Conservation (phyloP, 2,888 invertebrate genomes). For the Sinhomidia bicolor region DNA sequence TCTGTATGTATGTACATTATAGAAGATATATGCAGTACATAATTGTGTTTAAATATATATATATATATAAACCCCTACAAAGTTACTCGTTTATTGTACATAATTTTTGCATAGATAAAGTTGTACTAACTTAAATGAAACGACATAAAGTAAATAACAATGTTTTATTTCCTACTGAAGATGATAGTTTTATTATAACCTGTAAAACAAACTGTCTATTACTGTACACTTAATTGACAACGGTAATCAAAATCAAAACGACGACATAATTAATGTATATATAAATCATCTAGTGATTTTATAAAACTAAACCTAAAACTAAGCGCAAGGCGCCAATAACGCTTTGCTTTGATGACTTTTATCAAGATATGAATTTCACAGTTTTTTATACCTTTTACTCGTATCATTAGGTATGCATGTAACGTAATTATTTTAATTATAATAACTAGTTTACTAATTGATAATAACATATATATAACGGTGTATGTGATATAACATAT, state of each 20-base stretch:
- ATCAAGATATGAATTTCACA: slow-evolving; percentile 69
- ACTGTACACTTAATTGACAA: slow-evolving; percentile 35
- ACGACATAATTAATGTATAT: background rate
- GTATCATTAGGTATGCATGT: slow-evolving; percentile 18
- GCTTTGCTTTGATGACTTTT: slow-evolving; percentile 47
- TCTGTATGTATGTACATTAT: background rate
- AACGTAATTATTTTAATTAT: background rate
- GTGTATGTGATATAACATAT: slow-evolving; percentile 16
- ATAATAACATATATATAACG: slow-evolving; percentile 5
- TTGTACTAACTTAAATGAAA: slow-evolving; percentile 64
- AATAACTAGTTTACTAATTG: background rate
- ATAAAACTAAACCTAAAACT: background rate
- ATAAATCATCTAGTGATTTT: background rate
- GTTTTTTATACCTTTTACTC: slow-evolving; percentile 29
- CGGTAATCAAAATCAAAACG: slow-evolving; percentile 49
- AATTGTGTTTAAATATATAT: slow-evolving; percentile 23
- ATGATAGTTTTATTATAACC: background rate
- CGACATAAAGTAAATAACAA: slow-evolving; percentile 43
- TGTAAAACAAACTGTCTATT: background rate
- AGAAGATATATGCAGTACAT: slow-evolving; percentile 3
- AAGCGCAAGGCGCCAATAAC: slow-evolving; percentile 24
- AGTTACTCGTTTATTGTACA: slow-evolving; percentile 71
- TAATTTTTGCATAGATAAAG: slow-evolving; percentile 67
- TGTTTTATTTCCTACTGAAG: background rate
- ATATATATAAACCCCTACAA: slow-evolving; percentile 58